A percentile compares a stretch with the other conserved stretches of the same genome.
Conservation (phyloP, 2,888 invertebrate species). For the Cephus runcator region DNA sequence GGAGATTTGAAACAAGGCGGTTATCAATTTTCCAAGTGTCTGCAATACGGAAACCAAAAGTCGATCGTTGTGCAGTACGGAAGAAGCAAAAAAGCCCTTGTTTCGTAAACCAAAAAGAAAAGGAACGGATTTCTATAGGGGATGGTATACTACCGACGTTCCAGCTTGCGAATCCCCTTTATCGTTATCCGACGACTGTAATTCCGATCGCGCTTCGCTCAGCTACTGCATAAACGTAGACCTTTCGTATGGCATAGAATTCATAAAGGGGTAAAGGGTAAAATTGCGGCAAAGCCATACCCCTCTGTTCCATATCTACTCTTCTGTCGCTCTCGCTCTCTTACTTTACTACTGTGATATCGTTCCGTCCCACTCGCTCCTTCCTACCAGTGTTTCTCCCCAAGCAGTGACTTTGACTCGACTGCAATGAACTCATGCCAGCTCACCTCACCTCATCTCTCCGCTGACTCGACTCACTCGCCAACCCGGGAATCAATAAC, state of each 20-base stretch:
- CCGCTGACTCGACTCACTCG: conserved; percentile 24
- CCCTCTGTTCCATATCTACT: neutral
- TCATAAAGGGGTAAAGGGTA: conserved; percentile 34
- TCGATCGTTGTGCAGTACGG: neutral
- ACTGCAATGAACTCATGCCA: conserved; percentile 34
- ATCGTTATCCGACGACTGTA: conserved; percentile 40
- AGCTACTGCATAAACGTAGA: conserved; percentile 39
- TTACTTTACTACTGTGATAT: conserved; percentile 13
- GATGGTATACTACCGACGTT: neutral
- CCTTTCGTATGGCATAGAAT: conserved; percentile 33
- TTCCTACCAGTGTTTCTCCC: neutral
- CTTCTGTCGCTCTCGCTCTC: neutral
- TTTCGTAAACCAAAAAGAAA: neutral
- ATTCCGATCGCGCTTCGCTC: conserved; percentile 50
- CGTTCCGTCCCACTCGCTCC: neutral
- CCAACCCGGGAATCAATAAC: conserved; percentile 63
- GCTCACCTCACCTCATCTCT: conserved; percentile 26
- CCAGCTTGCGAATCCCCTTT: conserved; percentile 28
- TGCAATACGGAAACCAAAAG: neutral
- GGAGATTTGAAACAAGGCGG: neutral
- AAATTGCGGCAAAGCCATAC: conserved; percentile 28
- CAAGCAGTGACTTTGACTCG: conserved; percentile 16
- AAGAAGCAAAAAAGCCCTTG: neutral
- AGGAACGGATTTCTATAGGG: neutral
- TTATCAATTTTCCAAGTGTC: neutral